Percentiles rank a stretch among this genome's conserved stretches.
These are phyloP conservation scores for Zygothrica quintamaculata DNA, from an alignment of 2,888 invertebrate species.

Conservation along the genomic window DNA sequence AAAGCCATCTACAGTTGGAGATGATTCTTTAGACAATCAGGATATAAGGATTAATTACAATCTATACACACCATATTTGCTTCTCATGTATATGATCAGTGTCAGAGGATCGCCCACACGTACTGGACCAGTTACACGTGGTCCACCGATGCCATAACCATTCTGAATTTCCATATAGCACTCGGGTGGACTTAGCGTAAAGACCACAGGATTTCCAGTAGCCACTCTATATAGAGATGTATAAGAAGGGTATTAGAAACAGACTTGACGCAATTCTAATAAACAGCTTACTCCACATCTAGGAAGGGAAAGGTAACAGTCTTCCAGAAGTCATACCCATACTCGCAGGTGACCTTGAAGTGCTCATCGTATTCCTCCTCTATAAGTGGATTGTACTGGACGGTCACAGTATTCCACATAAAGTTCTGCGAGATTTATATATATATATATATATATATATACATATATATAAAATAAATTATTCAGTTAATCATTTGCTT, in stretches of 20 bases:
- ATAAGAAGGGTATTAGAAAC: background rate
- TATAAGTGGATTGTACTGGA: conserved; percentile 96
- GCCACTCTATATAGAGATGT: conserved; percentile 89
- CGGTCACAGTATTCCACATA: conserved; percentile 98
- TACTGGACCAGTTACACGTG: conserved; percentile 94
- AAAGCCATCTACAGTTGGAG: conserved; percentile 90
- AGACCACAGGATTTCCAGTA: conserved; percentile 96
- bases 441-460: fast-evolving
- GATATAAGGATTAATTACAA: background rate
- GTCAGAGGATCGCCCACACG: conserved; percentile 96
- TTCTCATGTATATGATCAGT: conserved; percentile 96
- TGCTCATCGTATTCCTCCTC: conserved; percentile 98
- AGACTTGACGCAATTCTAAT: background rate
- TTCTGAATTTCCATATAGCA: conserved; percentile 98
- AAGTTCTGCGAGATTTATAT: conserved; percentile 87
- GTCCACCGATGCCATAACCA: conserved; percentile 94
- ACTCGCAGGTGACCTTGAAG: conserved; percentile 97
- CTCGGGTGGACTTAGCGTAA: conserved; percentile 96
- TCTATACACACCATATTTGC: conserved; percentile 92
- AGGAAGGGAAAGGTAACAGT: conserved; percentile 97
- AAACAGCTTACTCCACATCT: conserved; percentile 95
- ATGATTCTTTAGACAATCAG: background rate
- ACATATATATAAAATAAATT: background rate
- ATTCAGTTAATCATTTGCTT: too few relatives aligned
- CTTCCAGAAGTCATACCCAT: conserved; percentile 98